phyloP scores from a whole-genome alignment of 2,113 vertebrate genomes.

The Zosterops lateralis region DNA sequence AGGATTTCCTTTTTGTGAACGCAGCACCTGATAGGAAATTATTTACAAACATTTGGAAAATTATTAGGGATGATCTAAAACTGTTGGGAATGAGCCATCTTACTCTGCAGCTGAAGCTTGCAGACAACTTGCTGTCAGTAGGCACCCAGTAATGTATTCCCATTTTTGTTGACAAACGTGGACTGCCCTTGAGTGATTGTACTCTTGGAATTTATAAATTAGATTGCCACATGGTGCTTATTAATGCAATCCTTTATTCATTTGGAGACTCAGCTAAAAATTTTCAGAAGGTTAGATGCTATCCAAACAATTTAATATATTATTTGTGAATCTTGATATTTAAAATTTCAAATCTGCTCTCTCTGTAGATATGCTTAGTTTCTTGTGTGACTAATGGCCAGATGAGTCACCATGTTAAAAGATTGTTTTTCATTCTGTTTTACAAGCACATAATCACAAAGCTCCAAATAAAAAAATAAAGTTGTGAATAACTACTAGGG shows the following conservation, averaged over 20 bases:
- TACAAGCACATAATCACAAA: background rate
- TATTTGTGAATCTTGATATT: background rate
- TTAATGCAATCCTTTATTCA: background rate
- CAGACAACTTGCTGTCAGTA: background rate
- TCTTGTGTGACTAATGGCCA: constrained; percentile 16
- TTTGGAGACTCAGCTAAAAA: background rate
- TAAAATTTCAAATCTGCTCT: background rate
- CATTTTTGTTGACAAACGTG: background rate
- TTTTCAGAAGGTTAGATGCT: background rate
- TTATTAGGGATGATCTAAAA: background rate
- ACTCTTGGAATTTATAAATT: background rate
- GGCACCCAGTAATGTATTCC: background rate
- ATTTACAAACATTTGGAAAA: background rate
- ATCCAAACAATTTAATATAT: background rate
- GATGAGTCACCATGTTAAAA: constrained; percentile 28
- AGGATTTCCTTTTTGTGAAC: background rate
- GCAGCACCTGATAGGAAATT: background rate
- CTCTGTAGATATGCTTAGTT: background rate
- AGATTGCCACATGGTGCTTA: background rate
- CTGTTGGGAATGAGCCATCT: background rate
- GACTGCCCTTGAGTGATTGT: background rate
- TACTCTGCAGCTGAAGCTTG: background rate
- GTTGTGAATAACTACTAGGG: background rate
- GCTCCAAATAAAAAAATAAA: background rate
- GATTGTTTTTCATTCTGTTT: constrained; percentile 11